A percentile compares a stretch with the other conserved stretches of the same genome.
Evolutionary conservation across 2,797 vertebrate genomes (phyloP).

Genomic region (Lutjanus argentimaculatus): DNA sequence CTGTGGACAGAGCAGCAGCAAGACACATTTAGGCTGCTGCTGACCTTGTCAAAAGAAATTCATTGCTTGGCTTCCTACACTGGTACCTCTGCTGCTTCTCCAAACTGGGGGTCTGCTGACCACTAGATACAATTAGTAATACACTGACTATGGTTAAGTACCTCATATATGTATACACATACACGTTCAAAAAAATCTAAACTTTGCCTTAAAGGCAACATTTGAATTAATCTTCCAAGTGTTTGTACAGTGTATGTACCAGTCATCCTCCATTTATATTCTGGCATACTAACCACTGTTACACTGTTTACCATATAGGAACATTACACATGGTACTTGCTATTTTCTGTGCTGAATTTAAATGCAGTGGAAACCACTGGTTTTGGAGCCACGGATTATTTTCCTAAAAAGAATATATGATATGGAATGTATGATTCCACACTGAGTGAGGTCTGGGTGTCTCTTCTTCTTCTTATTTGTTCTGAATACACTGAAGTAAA

Average conservation of each 20-base stretch:
- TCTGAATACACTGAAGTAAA: not conserved
- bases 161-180: too few species aligned
- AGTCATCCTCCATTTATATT: not conserved
- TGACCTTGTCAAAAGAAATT: too few species aligned
- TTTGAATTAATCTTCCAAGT: not conserved
- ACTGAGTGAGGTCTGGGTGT: not conserved
- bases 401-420: conserved; percentile 13
- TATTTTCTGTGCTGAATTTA: conserved; percentile 19
- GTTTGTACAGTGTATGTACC: not conserved
- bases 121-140: too few species aligned
- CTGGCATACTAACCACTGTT: not conserved
- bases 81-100: too few species aligned
- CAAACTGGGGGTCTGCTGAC: too few species aligned
- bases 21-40: too few species aligned
- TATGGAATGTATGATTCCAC: not conserved
- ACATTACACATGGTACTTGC: not conserved
- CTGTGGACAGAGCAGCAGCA: too few species aligned
- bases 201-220: not conserved
- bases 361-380: conserved; percentile 23
- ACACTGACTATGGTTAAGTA: too few species aligned
- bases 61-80: too few species aligned
- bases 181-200: too few species aligned
- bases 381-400: not conserved
- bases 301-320: not conserved
- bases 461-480: not conserved